Evolutionary conservation across 1,140 invertebrate genomes (phyloP), one percentile per base, ranked within the genome.

Genomic region (Zelostemma sp.): DNA sequence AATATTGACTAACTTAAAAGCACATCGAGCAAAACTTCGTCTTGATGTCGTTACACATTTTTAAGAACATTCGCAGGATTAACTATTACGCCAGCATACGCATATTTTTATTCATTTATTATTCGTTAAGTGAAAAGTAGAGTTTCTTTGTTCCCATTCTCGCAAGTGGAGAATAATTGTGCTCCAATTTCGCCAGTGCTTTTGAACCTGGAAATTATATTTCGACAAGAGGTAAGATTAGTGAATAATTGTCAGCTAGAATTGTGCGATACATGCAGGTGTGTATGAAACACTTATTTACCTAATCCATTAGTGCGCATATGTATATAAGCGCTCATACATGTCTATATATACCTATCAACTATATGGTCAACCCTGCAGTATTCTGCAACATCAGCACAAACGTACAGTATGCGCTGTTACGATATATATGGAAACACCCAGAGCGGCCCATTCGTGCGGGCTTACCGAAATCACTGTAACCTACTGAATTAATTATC

Each of bases 171-270:
- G n/a, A n/a, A n/a, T n/a, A n/a, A n/a, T n/a, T n/a, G n/a, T n/a
- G n/a, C n/a, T n/a, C n/a, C n/a, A n/a, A n/a, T n/a, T n/a, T n/a
- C n/a, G n/a, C n/a, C n/a, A n/a, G n/a, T n/a, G n/a, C n/a, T n/a
- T n/a, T n/a, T n/a, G n/a, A n/a, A n/a, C n/a, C n/a, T n/a, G n/a
- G n/a, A n/a, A n/a, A n/a, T n/a, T n/a, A n/a, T n/a, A n/a, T n/a
- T n/a, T n/a, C n/a, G n/a, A n/a, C n/a, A n/a, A n/a, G n/a, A n/a
- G 57, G 65, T 68, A 68, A 58, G 48, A 68, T 62, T 68, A 68
- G 47, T 54, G 62, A 57, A 54, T 53, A 57, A 48, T 68, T 56
- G n/a, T n/a, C 55, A 57, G 56, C 49, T 58, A 57, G 40, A 68
- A 68, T 67, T 67, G 61, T 61, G 41, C 33, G 58, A 48, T 40